Conservation (phyloP, 2,797 vertebrate genomes). For the Mormyrus hasselquistii region DNA sequence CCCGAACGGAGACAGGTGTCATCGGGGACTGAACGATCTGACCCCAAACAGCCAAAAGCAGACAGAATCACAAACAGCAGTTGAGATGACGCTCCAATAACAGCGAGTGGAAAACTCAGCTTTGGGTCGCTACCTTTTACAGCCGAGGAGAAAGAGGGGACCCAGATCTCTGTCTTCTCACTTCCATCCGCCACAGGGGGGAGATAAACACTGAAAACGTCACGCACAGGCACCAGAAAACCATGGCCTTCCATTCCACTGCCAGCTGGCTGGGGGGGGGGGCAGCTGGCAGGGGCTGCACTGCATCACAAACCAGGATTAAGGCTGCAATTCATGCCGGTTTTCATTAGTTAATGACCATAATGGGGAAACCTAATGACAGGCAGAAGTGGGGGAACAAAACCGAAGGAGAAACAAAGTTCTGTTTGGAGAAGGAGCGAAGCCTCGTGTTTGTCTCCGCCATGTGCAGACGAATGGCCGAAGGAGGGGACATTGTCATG, state of each 20-base stretch:
- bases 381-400: background rate
- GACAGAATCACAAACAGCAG: background rate
- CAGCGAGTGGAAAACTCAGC: background rate
- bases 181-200: background rate
- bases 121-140: background rate
- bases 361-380: background rate
- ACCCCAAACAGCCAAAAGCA: background rate
- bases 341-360: background rate
- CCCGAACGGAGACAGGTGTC: background rate
- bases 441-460: slow-evolving; percentile 22
- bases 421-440: background rate
- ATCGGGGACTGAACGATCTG: background rate
- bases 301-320: background rate
- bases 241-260: background rate
- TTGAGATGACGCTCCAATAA: background rate
- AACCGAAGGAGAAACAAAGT: background rate
- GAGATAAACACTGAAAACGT: background rate
- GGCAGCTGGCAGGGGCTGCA: background rate
- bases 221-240: background rate
- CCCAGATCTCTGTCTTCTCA: background rate
- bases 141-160: background rate
- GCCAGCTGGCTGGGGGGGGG: background rate
- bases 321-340: background rate
- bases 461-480: slow-evolving; percentile 51
- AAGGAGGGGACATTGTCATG: slow-evolving; percentile 65